Evolutionary conservation across 2,797 vertebrate species (phyloP).

Genomic region (Takifugu rubripes): DNA sequence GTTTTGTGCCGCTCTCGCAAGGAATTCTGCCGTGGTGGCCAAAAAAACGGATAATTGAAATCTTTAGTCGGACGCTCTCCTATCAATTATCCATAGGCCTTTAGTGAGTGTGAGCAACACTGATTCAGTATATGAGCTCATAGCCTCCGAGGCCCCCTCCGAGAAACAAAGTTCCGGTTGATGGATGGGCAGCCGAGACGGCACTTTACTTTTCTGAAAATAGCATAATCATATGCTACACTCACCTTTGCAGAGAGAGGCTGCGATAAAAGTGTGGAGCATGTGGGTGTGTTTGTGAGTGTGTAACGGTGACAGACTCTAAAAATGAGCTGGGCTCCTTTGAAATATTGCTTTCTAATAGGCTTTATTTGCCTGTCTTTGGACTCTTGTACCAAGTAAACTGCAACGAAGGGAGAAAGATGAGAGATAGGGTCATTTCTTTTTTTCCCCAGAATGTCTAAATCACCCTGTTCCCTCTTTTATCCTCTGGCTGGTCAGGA

Average conservation of each 20-base stretch:
- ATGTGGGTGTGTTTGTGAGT: slow-evolving; percentile 12
- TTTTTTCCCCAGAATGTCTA: slow-evolving; percentile 24
- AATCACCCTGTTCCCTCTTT: slow-evolving; percentile 5
- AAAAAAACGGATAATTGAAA: slow-evolving; percentile 33
- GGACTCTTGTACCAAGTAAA: slow-evolving; percentile 26
- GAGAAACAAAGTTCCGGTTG: slow-evolving; percentile 42
- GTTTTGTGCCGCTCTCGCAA: slow-evolving; percentile 63
- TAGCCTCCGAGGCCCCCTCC: slow-evolving; percentile 29
- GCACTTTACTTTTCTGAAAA: slow-evolving; percentile 67
- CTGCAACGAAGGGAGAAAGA: slow-evolving; percentile 2
- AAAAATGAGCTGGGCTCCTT: slow-evolving; percentile 42
- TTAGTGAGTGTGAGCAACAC: slow-evolving; percentile 8
- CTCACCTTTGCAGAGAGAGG: slow-evolving; percentile 55
- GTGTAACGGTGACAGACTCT: slow-evolving; percentile 30
- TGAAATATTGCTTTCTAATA: slow-evolving; percentile 52
- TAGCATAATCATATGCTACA: slow-evolving; percentile 68
- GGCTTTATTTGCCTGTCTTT: slow-evolving; percentile 51
- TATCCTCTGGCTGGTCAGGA: slow-evolving; percentile 12
- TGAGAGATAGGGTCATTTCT: slow-evolving; percentile 25
- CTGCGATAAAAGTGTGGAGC: slow-evolving; percentile 20
- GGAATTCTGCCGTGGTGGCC: slow-evolving; percentile 60
- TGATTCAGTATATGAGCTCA: slow-evolving; percentile 12
- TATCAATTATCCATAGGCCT: slow-evolving; percentile 28
- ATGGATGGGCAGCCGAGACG: slow-evolving; percentile 49
- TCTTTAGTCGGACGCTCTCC: slow-evolving; percentile 25